These are phyloP conservation scores for Luehdorfia chinensis DNA, from an alignment of 1,140 invertebrate species.

Conservation along the genomic window DNA sequence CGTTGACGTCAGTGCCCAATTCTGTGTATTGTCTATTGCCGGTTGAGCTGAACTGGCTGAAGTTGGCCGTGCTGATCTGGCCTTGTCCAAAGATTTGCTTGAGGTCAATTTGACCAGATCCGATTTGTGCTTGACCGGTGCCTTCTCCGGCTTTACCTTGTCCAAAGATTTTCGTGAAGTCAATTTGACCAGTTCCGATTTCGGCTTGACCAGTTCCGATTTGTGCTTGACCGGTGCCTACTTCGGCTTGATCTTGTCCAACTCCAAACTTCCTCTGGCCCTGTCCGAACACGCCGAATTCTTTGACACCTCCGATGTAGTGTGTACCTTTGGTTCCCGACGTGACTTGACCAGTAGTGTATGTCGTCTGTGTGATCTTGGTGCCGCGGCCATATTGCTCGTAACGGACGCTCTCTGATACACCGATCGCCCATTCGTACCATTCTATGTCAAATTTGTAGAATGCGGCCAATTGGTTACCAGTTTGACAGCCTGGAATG, in stretches of 20 bases:
- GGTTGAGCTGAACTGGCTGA: slow-evolving; percentile 24
- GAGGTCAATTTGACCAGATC: neutral
- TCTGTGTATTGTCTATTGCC: slow-evolving; percentile 13
- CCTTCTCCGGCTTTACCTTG: neutral
- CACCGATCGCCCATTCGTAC: slow-evolving; percentile 70
- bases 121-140: neutral
- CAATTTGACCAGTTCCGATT: neutral
- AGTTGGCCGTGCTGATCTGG: slow-evolving; percentile 4
- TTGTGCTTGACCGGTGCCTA: neutral
- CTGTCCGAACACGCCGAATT: slow-evolving; percentile 20
- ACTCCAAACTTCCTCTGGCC: slow-evolving; percentile 9
- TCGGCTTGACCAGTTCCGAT: neutral
- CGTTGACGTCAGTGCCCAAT: slow-evolving; percentile 37
- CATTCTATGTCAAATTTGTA: slow-evolving; percentile 73
- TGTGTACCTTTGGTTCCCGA: slow-evolving; percentile 21
- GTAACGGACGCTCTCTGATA: slow-evolving; percentile 57
- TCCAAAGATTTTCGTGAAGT: neutral
- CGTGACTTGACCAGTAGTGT: slow-evolving; percentile 23
- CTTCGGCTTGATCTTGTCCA: neutral
- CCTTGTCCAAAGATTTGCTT: slow-evolving; percentile 20
- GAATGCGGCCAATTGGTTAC: slow-evolving; percentile 70
- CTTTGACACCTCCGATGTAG: slow-evolving; percentile 22
- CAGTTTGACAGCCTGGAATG: slow-evolving; percentile 61
- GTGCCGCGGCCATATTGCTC: slow-evolving; percentile 36
- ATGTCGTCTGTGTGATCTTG: slow-evolving; percentile 24